phyloP scores from a whole-genome alignment of 2,888 invertebrate species.

The Tetheella fluctuosa region DNA sequence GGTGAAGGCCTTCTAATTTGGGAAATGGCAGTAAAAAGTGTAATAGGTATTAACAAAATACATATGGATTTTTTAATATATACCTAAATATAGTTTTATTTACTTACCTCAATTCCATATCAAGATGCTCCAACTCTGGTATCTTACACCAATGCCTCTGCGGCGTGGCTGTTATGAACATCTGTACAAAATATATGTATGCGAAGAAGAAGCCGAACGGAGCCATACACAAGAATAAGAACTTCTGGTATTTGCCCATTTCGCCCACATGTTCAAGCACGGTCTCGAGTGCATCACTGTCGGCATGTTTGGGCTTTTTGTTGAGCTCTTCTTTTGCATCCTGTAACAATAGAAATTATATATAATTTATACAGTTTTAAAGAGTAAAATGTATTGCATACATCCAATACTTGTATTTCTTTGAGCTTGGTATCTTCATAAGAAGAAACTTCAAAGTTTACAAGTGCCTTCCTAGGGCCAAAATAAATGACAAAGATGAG shows the following conservation, averaged over 20 bases:
- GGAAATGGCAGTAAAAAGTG: no score
- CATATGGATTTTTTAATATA: no score
- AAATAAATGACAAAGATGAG: no score
- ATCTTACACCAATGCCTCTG: conserved; percentile 71
- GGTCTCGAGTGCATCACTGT: conserved; percentile 57
- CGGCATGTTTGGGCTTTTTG: conserved; percentile 26
- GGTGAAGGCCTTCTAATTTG: not conserved
- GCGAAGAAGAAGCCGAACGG: conserved; percentile 74
- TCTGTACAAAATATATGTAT: conserved; percentile 73
- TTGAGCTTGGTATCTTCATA: no score
- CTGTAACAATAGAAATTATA: conserved; percentile 24
- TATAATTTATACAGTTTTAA: not conserved
- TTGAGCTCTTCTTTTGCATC: conserved; percentile 50
- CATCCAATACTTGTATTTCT: no score
- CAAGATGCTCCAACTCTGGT: conserved; percentile 62
- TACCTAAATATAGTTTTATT: no score
- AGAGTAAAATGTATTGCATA: no score
- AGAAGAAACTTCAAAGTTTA: no score
- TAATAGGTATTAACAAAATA: no score
- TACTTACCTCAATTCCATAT: conserved; percentile 58
- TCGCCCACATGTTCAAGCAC: conserved; percentile 69
- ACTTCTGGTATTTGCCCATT: conserved; percentile 70
- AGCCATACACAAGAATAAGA: conserved; percentile 66
- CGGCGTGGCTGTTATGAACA: conserved; percentile 73
- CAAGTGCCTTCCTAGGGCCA: no score